Base-by-base conservation (phyloP, 2,113 vertebrate genomes). In the Platichthys flesus region DNA sequence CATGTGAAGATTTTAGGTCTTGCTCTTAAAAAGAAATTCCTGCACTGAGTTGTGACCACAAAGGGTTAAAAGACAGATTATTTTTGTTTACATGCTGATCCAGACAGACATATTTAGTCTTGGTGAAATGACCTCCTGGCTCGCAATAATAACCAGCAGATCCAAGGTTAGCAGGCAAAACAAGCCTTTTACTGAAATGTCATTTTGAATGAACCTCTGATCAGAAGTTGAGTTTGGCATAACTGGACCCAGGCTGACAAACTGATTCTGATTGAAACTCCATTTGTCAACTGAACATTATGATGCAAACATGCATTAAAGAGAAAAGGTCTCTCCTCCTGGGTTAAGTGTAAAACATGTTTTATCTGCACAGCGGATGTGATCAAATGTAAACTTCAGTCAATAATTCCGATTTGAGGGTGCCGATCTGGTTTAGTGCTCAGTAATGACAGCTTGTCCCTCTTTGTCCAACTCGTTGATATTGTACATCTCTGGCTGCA, bases 291-390 rank as follows among this genome's bases (percentile, higher is more conserved):
- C 55, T 67, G 51, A 67, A 77, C 62, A 26, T 35, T 2, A 63
- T 18, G 35, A 67, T 64, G 37, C 14, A 52, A n/a, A 70, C 12
- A 15, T 51, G 47, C 14, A 51, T 47, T 2, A 37, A 37, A 20
- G 54, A 23, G 54, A 13, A 23, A 20, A 51, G 18, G 10, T 2
- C 20, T 21, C 55, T 51, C 24, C 28, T 28, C 1, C 31, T 28
- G 13, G 21, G 10, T 70, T 4, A 56, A 61, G 31, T 31, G 31
- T 31, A 31, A 31, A 31, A 31, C 31, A 31, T 31, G 31, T 63
- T 8, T 15, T 72, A 72, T 83, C 82, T 81, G 86, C 82, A 66
- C 79, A 69, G 84, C 84, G 85, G 82, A 81, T 65, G 71, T 24
- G 70, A 49, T 28, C 0, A 45, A 72, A 55, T 59, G 62, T 76